phyloP scores from a whole-genome alignment of 2,113 vertebrate species.

The Colius striatus region DNA sequence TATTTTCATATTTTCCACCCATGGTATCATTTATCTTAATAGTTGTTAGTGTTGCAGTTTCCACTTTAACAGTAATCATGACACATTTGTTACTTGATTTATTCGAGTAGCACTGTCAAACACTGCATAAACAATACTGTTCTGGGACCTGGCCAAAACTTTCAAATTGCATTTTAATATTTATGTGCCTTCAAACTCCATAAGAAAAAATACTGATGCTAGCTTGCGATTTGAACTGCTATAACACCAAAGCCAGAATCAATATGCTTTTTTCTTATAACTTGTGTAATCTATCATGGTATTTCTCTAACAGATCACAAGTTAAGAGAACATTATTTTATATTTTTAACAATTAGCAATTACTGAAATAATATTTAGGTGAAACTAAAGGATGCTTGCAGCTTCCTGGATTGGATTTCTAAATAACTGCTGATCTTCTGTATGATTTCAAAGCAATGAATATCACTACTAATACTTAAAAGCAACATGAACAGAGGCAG shows the following conservation, averaged over 20 bases:
- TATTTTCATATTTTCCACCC: constrained; percentile 31
- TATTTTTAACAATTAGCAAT: constrained; percentile 36
- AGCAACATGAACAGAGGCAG: background rate
- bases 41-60: constrained; percentile 56
- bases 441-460: background rate
- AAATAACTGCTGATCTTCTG: background rate
- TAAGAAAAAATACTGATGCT: constrained; percentile 13
- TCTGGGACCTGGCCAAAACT: constrained; percentile 56
- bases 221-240: background rate
- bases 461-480: background rate
- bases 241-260: background rate
- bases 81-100: constrained; percentile 66
- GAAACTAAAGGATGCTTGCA: constrained; percentile 12
- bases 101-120: constrained; percentile 63
- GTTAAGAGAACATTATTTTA: constrained; percentile 17
- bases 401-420: background rate
- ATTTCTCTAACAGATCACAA: constrained; percentile 13
- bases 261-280: background rate
- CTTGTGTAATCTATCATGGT: constrained; percentile 19
- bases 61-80: constrained; percentile 66
- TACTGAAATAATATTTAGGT: constrained; percentile 45
- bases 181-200: constrained; percentile 45
- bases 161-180: constrained; percentile 68
- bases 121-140: constrained; percentile 57
- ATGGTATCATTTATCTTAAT: constrained; percentile 56